phyloP scores from a whole-genome alignment of 2,888 invertebrate genomes.

The Volucella zonaria region DNA sequence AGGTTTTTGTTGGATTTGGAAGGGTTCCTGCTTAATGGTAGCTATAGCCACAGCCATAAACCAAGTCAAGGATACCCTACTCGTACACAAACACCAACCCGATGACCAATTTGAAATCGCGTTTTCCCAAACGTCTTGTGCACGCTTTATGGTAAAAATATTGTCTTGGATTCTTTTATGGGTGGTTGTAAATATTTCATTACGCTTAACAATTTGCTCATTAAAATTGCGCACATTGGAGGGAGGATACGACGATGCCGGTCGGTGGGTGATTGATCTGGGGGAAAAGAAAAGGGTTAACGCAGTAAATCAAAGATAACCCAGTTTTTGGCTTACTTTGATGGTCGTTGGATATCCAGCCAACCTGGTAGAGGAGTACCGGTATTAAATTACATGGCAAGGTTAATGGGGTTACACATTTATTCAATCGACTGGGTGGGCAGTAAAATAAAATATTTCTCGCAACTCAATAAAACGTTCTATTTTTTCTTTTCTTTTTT shows the following conservation, averaged over 20 bases:
- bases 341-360: constrained; percentile 12
- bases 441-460: constrained; percentile 43
- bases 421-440: constrained; percentile 55
- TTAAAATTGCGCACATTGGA: constrained; percentile 48
- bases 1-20: not conserved
- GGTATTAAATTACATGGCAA: constrained; percentile 10
- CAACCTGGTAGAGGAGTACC: not conserved
- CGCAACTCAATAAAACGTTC: constrained; percentile 30
- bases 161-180: constrained; percentile 36
- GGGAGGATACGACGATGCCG: not conserved
- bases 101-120: constrained; percentile 45
- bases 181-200: constrained; percentile 60
- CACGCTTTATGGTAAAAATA: constrained; percentile 54
- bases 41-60: constrained; percentile 12
- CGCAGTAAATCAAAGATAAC: constrained; percentile 60
- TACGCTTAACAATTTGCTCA: constrained; percentile 65
- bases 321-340: constrained; percentile 13
- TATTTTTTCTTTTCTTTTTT: too few relatives aligned
- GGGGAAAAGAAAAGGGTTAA: constrained; percentile 17
- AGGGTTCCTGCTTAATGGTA: constrained; percentile 9
- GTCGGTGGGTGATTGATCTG: constrained; percentile 17
- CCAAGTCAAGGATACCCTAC: not conserved
- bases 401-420: constrained; percentile 56
- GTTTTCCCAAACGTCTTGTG: constrained; percentile 6
- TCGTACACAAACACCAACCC: not conserved